These are phyloP conservation scores for Coracias cyanogaster DNA, from an alignment of 2,797 vertebrate genomes.

Conservation along the genomic window DNA sequence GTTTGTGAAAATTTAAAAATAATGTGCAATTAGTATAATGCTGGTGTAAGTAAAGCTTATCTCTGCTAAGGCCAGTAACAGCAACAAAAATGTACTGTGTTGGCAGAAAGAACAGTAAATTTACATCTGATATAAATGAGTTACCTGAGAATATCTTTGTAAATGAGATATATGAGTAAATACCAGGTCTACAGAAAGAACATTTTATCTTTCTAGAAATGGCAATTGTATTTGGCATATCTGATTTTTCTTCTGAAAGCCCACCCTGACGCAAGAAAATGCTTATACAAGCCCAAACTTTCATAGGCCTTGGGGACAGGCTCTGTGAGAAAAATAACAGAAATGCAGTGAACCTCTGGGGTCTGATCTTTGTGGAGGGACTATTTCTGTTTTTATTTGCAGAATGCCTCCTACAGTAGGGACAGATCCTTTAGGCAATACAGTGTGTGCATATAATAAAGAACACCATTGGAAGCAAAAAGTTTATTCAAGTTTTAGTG, in stretches of 20 bases:
- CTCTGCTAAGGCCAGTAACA: not conserved
- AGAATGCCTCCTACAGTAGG: not conserved
- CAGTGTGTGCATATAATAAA: not conserved
- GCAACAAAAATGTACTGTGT: not conserved
- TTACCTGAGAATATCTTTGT: not conserved
- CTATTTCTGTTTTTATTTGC: not conserved
- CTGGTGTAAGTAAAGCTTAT: not conserved
- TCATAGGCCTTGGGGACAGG: not conserved
- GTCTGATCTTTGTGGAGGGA: not conserved
- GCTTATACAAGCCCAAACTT: not conserved
- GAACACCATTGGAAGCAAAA: not conserved
- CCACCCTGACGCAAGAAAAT: not conserved
- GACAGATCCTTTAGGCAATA: not conserved
- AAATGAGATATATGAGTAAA: not conserved
- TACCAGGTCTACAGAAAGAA: not conserved
- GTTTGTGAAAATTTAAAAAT: not conserved
- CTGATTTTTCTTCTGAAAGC: not conserved
- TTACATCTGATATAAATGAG: not conserved
- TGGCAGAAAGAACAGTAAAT: not conserved
- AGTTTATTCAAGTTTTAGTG: not conserved
- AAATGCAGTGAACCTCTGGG: not conserved
- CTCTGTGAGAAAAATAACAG: not conserved
- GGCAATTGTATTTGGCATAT: not conserved
- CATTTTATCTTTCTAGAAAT: not conserved
- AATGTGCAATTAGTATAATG: not conserved